Conservation (phyloP, 2,888 invertebrate species). For the Steinernema hermaphroditum region DNA sequence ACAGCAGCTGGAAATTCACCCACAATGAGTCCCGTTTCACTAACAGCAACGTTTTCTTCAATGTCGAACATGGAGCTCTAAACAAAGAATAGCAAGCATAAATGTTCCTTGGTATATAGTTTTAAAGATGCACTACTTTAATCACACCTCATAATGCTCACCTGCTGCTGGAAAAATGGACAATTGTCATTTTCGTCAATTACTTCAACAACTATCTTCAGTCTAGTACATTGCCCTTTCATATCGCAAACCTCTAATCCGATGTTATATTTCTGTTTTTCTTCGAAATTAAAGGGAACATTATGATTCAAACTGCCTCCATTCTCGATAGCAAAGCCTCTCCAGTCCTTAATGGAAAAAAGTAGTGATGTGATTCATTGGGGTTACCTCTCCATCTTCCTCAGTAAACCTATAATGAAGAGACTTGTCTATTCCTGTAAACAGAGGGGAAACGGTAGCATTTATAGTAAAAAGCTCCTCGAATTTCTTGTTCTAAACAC, state of each 20-base stretch:
- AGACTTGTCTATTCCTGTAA: not conserved
- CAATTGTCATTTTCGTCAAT: constrained; percentile 57
- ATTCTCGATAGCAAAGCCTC: constrained; percentile 32
- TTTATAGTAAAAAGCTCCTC: not conserved
- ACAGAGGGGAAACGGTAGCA: not conserved
- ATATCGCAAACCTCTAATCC: constrained; percentile 40
- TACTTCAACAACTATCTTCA: constrained; percentile 37
- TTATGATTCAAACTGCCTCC: constrained; percentile 37
- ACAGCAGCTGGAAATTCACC: constrained; percentile 27
- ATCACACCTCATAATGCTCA: too few relatives aligned
- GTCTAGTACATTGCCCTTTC: constrained; percentile 31
- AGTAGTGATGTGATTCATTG: not conserved
- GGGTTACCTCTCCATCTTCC: not conserved
- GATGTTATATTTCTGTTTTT: constrained; percentile 52
- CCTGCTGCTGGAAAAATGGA: constrained; percentile 45
- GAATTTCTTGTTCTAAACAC: not conserved
- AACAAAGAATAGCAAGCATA: not conserved
- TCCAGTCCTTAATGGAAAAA: constrained; percentile 36
- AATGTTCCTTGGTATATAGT: too few relatives aligned
- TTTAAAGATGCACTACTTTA: too few relatives aligned
- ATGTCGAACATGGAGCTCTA: constrained; percentile 4
- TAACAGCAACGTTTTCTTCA: not conserved
- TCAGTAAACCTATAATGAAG: not conserved
- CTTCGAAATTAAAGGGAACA: constrained; percentile 52
- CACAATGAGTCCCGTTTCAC: not conserved